Percentiles rank a stretch among this genome's conserved stretches.
phyloP scores from a whole-genome alignment of 2,797 vertebrate genomes.

The Phrynocephalus forsythii region DNA sequence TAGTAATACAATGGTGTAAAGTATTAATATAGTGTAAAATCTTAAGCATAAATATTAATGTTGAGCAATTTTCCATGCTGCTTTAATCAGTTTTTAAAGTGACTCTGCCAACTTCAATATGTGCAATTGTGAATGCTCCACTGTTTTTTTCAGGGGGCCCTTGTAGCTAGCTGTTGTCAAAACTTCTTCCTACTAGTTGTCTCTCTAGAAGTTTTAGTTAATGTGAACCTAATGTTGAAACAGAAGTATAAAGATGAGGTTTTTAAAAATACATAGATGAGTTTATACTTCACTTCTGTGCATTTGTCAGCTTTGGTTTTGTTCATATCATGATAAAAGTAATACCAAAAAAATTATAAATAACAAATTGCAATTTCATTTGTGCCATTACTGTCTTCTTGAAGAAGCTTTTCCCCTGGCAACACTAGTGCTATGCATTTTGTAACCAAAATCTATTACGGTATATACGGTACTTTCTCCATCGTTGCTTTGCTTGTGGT shows the following conservation, averaged over 20 bases:
- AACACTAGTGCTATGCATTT: background rate
- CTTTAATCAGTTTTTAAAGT: background rate
- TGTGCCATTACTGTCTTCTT: background rate
- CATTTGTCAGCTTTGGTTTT: background rate
- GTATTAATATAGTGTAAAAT: too few species aligned
- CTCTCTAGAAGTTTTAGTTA: background rate
- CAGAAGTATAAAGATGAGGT: background rate
- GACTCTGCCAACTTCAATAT: background rate
- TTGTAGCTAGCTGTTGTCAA: background rate
- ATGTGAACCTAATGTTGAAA: background rate
- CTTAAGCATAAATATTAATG: background rate
- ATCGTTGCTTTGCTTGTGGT: background rate
- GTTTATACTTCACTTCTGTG: background rate
- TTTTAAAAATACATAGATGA: background rate
- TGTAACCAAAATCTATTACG: background rate
- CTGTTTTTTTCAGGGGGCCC: background rate
- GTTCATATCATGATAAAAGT: background rate
- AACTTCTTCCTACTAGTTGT: background rate
- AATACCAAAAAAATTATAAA: constrained; percentile 7
- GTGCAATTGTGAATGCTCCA: too few species aligned
- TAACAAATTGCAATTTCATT: background rate
- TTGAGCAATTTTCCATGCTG: background rate
- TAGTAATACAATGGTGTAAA: too few species aligned
- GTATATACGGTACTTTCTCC: background rate
- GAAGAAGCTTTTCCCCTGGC: background rate